Base-by-base conservation (phyloP, 1,140 invertebrate genomes). In the Argopecten irradians region DNA sequence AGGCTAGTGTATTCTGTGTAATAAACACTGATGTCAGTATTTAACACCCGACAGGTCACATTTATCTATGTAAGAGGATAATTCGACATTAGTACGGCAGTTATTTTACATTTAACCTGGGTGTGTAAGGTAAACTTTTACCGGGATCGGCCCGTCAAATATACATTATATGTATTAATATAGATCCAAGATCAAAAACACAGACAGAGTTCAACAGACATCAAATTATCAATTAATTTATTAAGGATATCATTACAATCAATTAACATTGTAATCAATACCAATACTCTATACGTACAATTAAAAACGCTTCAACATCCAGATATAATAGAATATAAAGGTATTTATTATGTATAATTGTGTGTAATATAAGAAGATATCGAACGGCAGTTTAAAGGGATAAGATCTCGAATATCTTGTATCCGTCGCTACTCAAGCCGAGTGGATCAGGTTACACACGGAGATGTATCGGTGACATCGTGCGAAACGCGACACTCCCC, bases 161-260 rank as follows among this genome's bases (percentile, higher is more conserved):
- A 71, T n/a, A 71, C n/a, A 22, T n/a, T n/a, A n/a, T 22, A 71
- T 71, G n/a, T 22, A 71, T 71, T 28, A 28, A 28, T 8, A 39
- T 28, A 28, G 55, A 71, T 71, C 7, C 1, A 71, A 71, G 55
- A n/a, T 71, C 16, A 28, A 28, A 71, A 28, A 22, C 22, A 16
- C 22, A 71, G 55, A 71, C 55, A 71, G 55, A 71, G 55, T 71
- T 71, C 55, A 71, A n/a, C 13, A 71, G 28, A 28, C 55, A 1
- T 71, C 55, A 71, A 71, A 28, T 71, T n/a, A 71, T 71, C 55
- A 71, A 71, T 28, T 71, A 71, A 71, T 71, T 71, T 71, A 71
- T 71, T 71, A 71, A 71, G 55, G 1, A 71, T 71, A 71, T 71
- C 55, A 71, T 71, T 71, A 71, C 55, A 71, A 71, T 71, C 55